phyloP scores from a whole-genome alignment of 37 sponge, comb jelly and placozoan genomes.

The Ephydatia muelleri region DNA sequence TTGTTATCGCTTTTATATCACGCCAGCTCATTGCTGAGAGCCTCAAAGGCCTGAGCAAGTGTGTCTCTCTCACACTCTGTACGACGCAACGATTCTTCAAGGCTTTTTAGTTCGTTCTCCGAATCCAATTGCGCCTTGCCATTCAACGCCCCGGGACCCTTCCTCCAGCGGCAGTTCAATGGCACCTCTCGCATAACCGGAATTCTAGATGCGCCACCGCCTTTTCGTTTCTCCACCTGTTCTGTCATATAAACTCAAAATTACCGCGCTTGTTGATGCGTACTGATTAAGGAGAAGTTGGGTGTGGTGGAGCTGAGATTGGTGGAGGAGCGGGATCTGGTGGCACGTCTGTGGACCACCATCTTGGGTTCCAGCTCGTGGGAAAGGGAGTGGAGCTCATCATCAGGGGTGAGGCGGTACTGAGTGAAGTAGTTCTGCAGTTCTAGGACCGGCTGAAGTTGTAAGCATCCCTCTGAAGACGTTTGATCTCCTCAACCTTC shows the following conservation, averaged over 20 bases:
- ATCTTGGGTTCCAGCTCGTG: neutral
- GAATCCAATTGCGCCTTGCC: neutral
- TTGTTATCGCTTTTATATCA: constrained; percentile 3
- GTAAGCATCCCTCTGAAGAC: too few relatives aligned
- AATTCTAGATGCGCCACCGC: neutral
- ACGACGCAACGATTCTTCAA: neutral
- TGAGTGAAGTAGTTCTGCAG: too few relatives aligned
- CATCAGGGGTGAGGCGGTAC: too few relatives aligned
- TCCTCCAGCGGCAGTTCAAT: neutral
- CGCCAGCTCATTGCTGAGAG: neutral
- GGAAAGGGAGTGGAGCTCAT: constrained; percentile 51
- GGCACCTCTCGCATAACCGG: neutral
- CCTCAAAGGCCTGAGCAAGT: neutral
- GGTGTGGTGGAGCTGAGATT: too few relatives aligned
- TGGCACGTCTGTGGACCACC: too few relatives aligned
- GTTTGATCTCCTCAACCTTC: too few relatives aligned
- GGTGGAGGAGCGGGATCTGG: too few relatives aligned
- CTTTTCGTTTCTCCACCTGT: neutral
- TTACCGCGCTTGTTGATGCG: neutral
- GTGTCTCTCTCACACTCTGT: neutral
- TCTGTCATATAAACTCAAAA: neutral
- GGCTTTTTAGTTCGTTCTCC: neutral
- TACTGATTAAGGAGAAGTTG: constrained; percentile 45
- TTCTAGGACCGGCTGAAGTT: too few relatives aligned
- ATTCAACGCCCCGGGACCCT: neutral